These are phyloP conservation scores for Aurelia aurita complex sp. Pacific DNA, from an alignment of 30 jellyfish, hydroid and myxozoan genomes.

Conservation along the genomic window DNA sequence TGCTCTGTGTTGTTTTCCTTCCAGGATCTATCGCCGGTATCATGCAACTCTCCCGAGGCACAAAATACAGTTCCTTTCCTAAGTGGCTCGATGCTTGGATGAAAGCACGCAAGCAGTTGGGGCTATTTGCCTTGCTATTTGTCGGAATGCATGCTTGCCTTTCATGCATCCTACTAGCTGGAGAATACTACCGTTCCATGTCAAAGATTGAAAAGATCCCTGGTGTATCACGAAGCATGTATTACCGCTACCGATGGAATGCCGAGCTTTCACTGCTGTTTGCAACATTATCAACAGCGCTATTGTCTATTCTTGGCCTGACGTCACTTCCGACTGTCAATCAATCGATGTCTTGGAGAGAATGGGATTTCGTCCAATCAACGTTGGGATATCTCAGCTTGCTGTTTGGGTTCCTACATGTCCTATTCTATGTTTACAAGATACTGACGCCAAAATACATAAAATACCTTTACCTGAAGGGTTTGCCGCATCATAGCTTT, in stretches of 20 bases:
- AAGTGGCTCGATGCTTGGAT: constrained; percentile 83
- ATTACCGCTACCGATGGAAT: constrained; percentile 44
- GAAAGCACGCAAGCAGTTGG: constrained; percentile 89
- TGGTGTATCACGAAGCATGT: constrained; percentile 38
- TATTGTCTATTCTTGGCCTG: constrained; percentile 70
- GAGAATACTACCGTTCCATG: constrained; percentile 60
- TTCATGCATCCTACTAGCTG: constrained; percentile 65
- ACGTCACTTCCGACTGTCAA: constrained; percentile 91
- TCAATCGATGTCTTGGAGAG: constrained; percentile 86
- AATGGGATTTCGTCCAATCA: constrained; percentile 88
- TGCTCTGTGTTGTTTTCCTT: constrained; percentile 58
- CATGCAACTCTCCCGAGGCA: constrained; percentile 77
- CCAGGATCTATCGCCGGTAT: constrained; percentile 83
- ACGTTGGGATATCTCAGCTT: constrained; percentile 63
- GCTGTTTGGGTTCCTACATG: constrained; percentile 63
- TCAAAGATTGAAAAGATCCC: neutral
- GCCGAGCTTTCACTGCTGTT: constrained; percentile 73
- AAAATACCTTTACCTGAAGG: too few species aligned
- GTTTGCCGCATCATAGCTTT: constrained; percentile 19
- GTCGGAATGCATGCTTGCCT: constrained; percentile 74
- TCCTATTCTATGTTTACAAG: constrained; percentile 58
- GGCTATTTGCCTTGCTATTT: constrained; percentile 59
- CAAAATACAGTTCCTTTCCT: constrained; percentile 77
- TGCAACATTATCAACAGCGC: constrained; percentile 71
- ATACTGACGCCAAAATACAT: too few species aligned